Base-by-base conservation (phyloP, 2,797 vertebrate genomes). In the Menidia menidia region DNA sequence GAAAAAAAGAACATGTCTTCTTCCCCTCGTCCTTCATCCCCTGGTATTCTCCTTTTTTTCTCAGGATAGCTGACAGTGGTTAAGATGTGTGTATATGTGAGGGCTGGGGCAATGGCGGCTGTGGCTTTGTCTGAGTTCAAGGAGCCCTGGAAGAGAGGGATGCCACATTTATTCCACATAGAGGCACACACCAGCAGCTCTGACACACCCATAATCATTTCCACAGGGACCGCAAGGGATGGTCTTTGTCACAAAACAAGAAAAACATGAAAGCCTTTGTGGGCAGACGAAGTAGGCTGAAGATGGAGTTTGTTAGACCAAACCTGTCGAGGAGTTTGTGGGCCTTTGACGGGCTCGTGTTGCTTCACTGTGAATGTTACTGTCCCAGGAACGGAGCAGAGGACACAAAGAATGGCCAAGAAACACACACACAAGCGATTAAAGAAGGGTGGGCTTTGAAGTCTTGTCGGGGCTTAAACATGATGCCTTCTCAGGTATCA, bases 41-140 rank as follows among this genome's bases (percentile, higher is more conserved):
- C 18, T 12, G 19, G 12, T 41, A 7, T 54, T 48, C 35, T 42
- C 30, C 11, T 33, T 69, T 53, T 53, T 43, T 32, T 35, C 31
- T 31, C 12, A 16, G 70, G 78, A 85, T 81, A 83, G 84, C 71
- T 84, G 76, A 52, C 84, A 87, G 82, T 89, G 88, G 87, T 89
- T 81, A 81, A 52, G 68, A 51, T 18, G 18, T 71, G 56, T 69
- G 60, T 74, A 60, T 72, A 35, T 63, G 55, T 62, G 63, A 48
- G 32, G 65, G 47, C 65, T 62, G 18, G 63, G 74, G 13, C 58
- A 60, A 78, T 79, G 74, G 78, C 16, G 15, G 39, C 51, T 18
- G 57, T 50, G 87, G 89, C 68, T 87, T 84, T 79, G 84, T 89
- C 87, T 83, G 81, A 68, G 78, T 78, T 88, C 81, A 82, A 86